Conservation (phyloP, 2,888 invertebrate genomes). For the Chrysomela aeneicollis region DNA sequence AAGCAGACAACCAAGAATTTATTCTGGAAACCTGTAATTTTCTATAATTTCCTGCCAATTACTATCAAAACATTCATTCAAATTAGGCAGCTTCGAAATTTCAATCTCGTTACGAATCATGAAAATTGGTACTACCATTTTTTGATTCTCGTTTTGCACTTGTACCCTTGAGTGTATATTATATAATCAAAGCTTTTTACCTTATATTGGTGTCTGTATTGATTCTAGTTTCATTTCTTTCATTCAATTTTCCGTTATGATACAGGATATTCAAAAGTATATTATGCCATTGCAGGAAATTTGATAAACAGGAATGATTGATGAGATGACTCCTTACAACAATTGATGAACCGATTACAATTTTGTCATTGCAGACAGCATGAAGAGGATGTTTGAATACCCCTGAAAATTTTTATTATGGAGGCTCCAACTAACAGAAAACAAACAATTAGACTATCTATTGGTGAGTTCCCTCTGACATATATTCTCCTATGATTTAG, state of each 20-base stretch:
- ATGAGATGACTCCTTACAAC: neutral
- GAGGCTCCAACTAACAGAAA: neutral
- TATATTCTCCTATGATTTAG: too few species aligned
- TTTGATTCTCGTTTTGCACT: neutral
- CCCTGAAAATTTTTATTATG: constrained; percentile 5
- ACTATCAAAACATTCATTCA: constrained; percentile 16
- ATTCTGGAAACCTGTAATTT: constrained; percentile 19
- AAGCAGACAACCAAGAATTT: constrained; percentile 1
- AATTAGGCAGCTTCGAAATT: constrained; percentile 11
- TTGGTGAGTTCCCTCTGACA: neutral
- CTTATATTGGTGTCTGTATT: too few species aligned
- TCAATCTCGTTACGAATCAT: constrained; percentile 4
- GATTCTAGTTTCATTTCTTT: too few species aligned
- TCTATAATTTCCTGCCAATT: constrained; percentile 16
- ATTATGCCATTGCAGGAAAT: neutral
- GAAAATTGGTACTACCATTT: neutral
- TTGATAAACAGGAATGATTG: neutral
- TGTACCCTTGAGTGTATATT: too few species aligned
- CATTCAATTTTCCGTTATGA: too few species aligned
- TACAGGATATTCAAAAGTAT: too few species aligned
- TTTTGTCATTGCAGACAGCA: neutral
- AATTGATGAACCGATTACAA: neutral
- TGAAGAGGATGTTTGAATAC: constrained; percentile 17
- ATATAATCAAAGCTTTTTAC: too few species aligned
- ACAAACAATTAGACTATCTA: neutral